Percentiles rank a stretch among this genome's conserved stretches.
Conservation (phyloP, 2,888 invertebrate species). For the Apoda limacodes region DNA sequence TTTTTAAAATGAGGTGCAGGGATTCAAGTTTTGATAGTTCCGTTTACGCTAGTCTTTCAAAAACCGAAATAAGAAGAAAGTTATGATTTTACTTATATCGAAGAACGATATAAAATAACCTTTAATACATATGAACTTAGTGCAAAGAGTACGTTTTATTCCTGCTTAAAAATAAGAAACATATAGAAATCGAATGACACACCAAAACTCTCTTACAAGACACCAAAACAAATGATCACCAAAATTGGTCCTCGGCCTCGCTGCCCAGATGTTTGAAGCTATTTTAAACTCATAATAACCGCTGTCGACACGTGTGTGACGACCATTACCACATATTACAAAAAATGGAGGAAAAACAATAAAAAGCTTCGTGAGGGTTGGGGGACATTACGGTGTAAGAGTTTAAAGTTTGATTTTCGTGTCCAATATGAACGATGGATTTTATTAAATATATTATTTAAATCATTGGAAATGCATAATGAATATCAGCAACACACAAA, state of each 20-base stretch:
- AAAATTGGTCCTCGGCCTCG: slow-evolving; percentile 46
- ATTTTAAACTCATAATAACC: slow-evolving; percentile 69
- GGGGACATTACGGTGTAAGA: slow-evolving; percentile 39
- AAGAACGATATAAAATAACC: no score
- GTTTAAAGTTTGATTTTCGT: slow-evolving; percentile 53
- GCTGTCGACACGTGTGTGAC: slow-evolving; percentile 63
- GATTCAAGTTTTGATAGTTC: no score
- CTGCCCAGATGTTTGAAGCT: slow-evolving; percentile 46
- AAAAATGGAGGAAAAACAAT: slow-evolving; percentile 66
- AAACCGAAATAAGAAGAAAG: slow-evolving; percentile 9
- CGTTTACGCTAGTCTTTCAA: no score
- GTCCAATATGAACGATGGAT: no score
- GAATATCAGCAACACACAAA: no score
- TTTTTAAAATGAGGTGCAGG: no score
- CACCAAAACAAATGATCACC: slow-evolving; percentile 33
- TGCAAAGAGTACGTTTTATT: no score
- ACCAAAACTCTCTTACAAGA: slow-evolving; percentile 20
- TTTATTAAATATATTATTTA: no score
- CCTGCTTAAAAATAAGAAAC: no score
- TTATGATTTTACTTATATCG: slow-evolving; percentile 21
- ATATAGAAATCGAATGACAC: no score
- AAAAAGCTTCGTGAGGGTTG: slow-evolving; percentile 36
- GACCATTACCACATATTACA: slow-evolving; percentile 70
- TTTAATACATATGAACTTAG: no score
- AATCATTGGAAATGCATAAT: no score